Evolutionary conservation across 2,113 vertebrate species (phyloP), one percentile per base, ranked within the genome.

Genomic region (Spheniscus mendiculus): DNA sequence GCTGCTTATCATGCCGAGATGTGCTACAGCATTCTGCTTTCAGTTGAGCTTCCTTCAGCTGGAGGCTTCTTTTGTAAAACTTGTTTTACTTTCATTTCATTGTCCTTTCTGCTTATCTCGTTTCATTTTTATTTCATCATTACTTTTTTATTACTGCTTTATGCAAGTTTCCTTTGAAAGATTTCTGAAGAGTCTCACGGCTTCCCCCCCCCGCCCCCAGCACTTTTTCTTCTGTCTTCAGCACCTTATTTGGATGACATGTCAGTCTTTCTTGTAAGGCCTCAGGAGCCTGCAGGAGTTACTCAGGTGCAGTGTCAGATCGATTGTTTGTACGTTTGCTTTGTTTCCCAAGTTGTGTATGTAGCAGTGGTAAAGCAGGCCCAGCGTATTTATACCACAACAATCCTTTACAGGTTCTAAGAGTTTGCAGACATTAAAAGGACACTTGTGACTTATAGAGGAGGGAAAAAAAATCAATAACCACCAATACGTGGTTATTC

Each of bases 21-120:
- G 1, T 26, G 29, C 29, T 77, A 52, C n/a, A 80, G 8, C 27
- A 59, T 50, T 83, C 52, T 86, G 56, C 36, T 73, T 59, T 72
- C 20, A 32, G 18, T 42, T 58, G 15, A 65, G 12, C 34, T 73
- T 89, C 72, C 69, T 63, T 83, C 44, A 61, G 44, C 10, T 83
- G 13, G n/a, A 89, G 18, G 67, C 15, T 89, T 84, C 40, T 77
- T 83, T 50, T 38, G 34, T 38, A 34, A 40, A 89, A 82, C 11
- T 26, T 66, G 59, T 5, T 94, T 94, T 27, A 69, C 62, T 94
- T 97, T 95, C 27, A 4, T 90, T 92, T 97, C 50, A 15, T 38
- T 36, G 19, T 21, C 26, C 30, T 77, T 83, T 78, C 29, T 67
- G 17, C 66, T 76, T 47, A 45, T 62, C 9, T 89, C 38, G 34